These are phyloP conservation scores for Zeuzera pyrina DNA, from an alignment of 2,888 invertebrate genomes.

Conservation along the genomic window DNA sequence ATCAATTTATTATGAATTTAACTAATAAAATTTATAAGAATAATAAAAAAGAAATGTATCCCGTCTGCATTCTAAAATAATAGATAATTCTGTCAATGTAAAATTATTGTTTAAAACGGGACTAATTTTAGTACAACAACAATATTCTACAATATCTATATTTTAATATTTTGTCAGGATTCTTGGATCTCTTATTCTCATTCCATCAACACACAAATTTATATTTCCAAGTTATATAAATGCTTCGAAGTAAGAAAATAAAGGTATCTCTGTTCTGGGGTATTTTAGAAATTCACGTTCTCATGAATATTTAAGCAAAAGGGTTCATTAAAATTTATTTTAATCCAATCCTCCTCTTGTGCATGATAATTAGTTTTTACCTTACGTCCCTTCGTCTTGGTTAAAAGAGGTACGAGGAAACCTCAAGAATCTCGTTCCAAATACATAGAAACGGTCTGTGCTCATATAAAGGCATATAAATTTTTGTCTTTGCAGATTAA, in stretches of 20 bases:
- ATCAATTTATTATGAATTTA: too few species aligned
- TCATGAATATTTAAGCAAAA: constrained; percentile 39
- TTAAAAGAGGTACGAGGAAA: too few species aligned
- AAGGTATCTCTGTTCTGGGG: constrained; percentile 4
- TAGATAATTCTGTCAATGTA: too few species aligned
- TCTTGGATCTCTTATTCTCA: too few species aligned
- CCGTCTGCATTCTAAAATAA: too few species aligned
- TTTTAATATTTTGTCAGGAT: too few species aligned
- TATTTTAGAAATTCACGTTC: constrained; percentile 26
- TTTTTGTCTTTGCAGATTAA: constrained; percentile 30
- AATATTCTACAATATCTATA: too few species aligned
- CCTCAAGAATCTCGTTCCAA: background rate
- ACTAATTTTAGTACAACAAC: too few species aligned
- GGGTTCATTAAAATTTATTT: constrained; percentile 43
- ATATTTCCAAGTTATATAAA: constrained; percentile 24
- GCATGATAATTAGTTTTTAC: constrained; percentile 36
- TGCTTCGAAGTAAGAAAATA: constrained; percentile 14
- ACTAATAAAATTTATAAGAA: too few species aligned
- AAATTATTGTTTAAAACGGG: too few species aligned
- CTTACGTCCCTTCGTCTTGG: constrained; percentile 14
- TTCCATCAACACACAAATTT: too few species aligned
- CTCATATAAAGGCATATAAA: constrained; percentile 20
- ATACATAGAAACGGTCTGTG: constrained; percentile 3
- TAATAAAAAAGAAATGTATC: too few species aligned
- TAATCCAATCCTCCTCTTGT: constrained; percentile 32